phyloP scores from a whole-genome alignment of 1,140 invertebrate genomes.

The Tetraneura akinire region DNA sequence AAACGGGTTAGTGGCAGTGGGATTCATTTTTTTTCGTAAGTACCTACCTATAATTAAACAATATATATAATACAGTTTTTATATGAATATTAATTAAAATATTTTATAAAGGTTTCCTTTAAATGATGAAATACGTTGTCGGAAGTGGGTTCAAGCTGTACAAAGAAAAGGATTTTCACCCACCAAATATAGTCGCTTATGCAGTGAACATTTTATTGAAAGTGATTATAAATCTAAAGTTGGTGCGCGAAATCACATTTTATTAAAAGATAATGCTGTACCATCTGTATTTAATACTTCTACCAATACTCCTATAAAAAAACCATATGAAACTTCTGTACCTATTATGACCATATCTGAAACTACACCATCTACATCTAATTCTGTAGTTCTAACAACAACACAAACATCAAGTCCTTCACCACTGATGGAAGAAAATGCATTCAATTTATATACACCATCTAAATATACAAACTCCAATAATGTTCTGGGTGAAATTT shows the following conservation, averaged over 20 bases:
- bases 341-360: too few relatives aligned
- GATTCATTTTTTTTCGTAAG: too few relatives aligned
- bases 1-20: too few relatives aligned
- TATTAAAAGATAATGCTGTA: neutral
- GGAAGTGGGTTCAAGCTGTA: neutral
- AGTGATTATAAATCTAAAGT: neutral
- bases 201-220: neutral
- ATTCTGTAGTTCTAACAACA: too few relatives aligned
- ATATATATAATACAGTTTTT: neutral
- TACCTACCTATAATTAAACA: too few relatives aligned
- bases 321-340: neutral
- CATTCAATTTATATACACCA: too few relatives aligned
- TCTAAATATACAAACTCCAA: too few relatives aligned
- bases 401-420: too few relatives aligned
- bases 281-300: too few relatives aligned
- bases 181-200: neutral
- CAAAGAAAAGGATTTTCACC: neutral
- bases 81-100: neutral
- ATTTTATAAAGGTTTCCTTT: neutral
- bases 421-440: too few relatives aligned
- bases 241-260: neutral
- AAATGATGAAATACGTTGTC: neutral
- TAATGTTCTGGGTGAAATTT: too few relatives aligned
- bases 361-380: too few relatives aligned
- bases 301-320: neutral